Evolutionary conservation across 2,888 invertebrate species (phyloP), one percentile per base, ranked within the genome.

Genomic region (Nomada fucata): DNA sequence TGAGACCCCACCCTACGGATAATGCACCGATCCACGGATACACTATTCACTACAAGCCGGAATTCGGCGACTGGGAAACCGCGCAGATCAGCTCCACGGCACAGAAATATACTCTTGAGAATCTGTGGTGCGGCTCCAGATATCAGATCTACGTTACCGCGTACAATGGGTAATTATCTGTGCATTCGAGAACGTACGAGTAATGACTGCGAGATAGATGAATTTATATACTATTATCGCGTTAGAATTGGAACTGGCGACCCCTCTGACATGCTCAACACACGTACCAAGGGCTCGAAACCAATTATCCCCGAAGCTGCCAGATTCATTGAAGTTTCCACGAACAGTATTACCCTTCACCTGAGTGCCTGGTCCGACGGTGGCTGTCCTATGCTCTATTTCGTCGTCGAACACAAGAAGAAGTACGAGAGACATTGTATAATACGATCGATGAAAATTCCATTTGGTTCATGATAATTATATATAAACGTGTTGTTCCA

Each of bases 131-230:
- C 93, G 99, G 99, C 86, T 98, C 98, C 18, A 95, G 97, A 92
- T 99, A 99, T 94, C 98, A 98, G 93, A 96, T 99, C 87, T 98
- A 98, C 92, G 97, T 98, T 44, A 97, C 97, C 13, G 98, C 98
- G 82, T 97, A 98, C 93, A 99, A 99, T 92, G 96, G 97, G 97
- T 97, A 94, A 94, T 60, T n/a, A 50, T 53, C 9, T 23, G 7
- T 2, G 1, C n/a, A 2, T 29, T 11, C 18, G 15, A 1, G 13
- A 18, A 15, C 11, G 55, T n/a, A 9, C 26, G 23, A 23, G 23
- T 1, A 23, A 23, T 23, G 23, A 1, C 13, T 1, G 0, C 1
- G 20, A 20, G 2, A 53, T 7, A n/a, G 26, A 63, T 29, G 36
- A 36, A 36, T 29, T n/a, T 1, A 53, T 15, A 11, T 3, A 18